Conservation (phyloP, 2,797 vertebrate genomes). For the Hypotaenidia okinawae region DNA sequence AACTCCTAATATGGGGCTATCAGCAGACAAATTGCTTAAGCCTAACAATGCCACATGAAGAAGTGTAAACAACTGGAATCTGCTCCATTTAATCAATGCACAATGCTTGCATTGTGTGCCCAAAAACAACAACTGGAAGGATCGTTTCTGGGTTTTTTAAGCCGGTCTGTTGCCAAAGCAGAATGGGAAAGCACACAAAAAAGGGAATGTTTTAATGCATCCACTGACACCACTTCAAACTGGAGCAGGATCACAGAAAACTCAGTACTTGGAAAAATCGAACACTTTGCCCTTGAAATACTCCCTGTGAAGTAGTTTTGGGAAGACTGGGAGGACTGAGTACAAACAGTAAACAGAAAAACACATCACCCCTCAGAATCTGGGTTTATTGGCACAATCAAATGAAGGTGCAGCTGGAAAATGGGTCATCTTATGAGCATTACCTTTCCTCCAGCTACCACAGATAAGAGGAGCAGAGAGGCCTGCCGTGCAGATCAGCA, state of each 20-base stretch:
- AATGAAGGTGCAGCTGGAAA: background rate
- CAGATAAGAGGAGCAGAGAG: background rate
- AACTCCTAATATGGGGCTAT: slow-evolving; percentile 70
- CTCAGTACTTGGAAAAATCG: slow-evolving; percentile 29
- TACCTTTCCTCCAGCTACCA: background rate
- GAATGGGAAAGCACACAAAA: slow-evolving; percentile 53
- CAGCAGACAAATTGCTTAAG: slow-evolving; percentile 55
- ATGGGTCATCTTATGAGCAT: background rate
- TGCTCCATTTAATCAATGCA: slow-evolving; percentile 27
- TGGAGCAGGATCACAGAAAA: slow-evolving; percentile 54
- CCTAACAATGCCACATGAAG: slow-evolving; percentile 52
- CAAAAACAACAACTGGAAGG: slow-evolving; percentile 60
- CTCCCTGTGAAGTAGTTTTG: background rate
- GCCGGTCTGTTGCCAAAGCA: slow-evolving; percentile 24
- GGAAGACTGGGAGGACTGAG: background rate
- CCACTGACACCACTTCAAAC: slow-evolving; percentile 41
- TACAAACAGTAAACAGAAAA: slow-evolving; percentile 14
- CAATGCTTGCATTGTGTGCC: slow-evolving; percentile 61
- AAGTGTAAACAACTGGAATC: slow-evolving; percentile 66
- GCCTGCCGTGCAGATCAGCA: background rate
- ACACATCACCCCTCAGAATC: background rate
- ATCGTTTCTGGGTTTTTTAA: slow-evolving; percentile 33
- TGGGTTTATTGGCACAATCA: background rate
- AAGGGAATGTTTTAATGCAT: slow-evolving; percentile 57
- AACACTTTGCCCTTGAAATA: slow-evolving; percentile 26